phyloP scores from a whole-genome alignment of 1,140 invertebrate genomes.

The Rhynchophorus ferrugineus region DNA sequence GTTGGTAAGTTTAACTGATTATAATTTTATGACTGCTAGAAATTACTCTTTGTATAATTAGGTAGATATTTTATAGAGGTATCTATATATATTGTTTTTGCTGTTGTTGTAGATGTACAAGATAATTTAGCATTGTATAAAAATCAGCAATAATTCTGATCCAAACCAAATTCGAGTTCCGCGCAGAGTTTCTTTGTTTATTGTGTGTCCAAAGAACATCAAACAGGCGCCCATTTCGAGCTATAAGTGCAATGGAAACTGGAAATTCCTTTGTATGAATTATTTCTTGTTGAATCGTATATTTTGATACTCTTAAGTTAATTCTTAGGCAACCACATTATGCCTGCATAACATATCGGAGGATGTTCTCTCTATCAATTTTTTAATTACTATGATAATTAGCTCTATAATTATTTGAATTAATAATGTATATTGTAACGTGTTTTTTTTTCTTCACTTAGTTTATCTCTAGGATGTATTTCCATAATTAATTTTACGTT shows the following conservation, averaged over 20 bases:
- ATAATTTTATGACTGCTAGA: slow-evolving; percentile 17
- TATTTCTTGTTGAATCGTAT: slow-evolving; percentile 23
- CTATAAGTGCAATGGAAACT: slow-evolving; percentile 32
- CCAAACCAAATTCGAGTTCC: background rate
- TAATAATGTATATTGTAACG: slow-evolving; percentile 16
- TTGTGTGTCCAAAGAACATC: too few species aligned
- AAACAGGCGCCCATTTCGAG: too few species aligned
- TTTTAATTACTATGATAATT: too few species aligned
- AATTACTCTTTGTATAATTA: slow-evolving; percentile 6
- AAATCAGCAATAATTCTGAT: slow-evolving; percentile 1
- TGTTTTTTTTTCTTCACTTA: slow-evolving; percentile 25
- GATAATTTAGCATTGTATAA: slow-evolving; percentile 5
- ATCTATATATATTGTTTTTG: slow-evolving; percentile 6
- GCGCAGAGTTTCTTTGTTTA: background rate
- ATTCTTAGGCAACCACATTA: slow-evolving; percentile 23
- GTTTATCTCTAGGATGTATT: slow-evolving; percentile 26
- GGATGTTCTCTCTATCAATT: slow-evolving; percentile 27
- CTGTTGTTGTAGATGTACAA: slow-evolving; percentile 9
- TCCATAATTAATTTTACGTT: slow-evolving; percentile 17
- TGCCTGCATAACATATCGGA: slow-evolving; percentile 33
- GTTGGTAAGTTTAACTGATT: slow-evolving; percentile 9
- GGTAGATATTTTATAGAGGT: background rate
- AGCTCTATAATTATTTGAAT: slow-evolving; percentile 28
- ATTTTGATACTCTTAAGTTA: slow-evolving; percentile 33
- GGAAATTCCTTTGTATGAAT: too few species aligned